Conservation (phyloP, 2,797 vertebrate species). For the Catamblyrhynchus diadema region DNA sequence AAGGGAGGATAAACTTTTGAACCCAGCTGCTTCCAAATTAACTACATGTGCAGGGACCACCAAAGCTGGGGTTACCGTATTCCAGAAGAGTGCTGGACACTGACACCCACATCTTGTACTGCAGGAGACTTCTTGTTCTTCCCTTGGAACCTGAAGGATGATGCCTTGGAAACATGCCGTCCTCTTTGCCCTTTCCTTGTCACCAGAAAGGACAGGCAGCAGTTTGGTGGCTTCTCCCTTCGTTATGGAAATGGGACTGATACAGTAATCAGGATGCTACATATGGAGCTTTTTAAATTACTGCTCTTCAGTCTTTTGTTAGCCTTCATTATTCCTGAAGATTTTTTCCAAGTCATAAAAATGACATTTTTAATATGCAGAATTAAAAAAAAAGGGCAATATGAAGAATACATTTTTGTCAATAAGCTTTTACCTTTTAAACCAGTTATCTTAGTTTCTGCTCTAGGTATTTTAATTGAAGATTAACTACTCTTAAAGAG, state of each 20-base stretch:
- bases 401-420: constrained; percentile 74
- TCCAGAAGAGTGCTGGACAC: constrained; percentile 18
- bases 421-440: constrained; percentile 79
- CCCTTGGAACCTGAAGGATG: neutral
- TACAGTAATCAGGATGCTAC: constrained; percentile 74
- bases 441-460: constrained; percentile 80
- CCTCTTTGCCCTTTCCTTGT: constrained; percentile 49
- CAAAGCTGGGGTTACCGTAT: constrained; percentile 47
- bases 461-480: constrained; percentile 83
- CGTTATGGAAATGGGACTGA: constrained; percentile 64
- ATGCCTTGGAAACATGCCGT: neutral
- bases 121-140: constrained; percentile 16
- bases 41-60: constrained; percentile 55
- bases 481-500: constrained; percentile 80
- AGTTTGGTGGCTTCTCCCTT: constrained; percentile 40
- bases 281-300: constrained; percentile 75
- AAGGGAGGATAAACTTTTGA: constrained; percentile 69
- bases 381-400: constrained; percentile 65
- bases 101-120: constrained; percentile 23
- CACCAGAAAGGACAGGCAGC: constrained; percentile 40
- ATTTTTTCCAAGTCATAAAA: constrained; percentile 72
- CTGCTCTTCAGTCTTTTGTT: constrained; percentile 75
- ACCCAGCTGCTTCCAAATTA: constrained; percentile 61
- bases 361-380: constrained; percentile 81
- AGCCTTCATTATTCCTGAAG: constrained; percentile 74